Conservation (phyloP, 2,113 vertebrate species). For the Mola mola region DNA sequence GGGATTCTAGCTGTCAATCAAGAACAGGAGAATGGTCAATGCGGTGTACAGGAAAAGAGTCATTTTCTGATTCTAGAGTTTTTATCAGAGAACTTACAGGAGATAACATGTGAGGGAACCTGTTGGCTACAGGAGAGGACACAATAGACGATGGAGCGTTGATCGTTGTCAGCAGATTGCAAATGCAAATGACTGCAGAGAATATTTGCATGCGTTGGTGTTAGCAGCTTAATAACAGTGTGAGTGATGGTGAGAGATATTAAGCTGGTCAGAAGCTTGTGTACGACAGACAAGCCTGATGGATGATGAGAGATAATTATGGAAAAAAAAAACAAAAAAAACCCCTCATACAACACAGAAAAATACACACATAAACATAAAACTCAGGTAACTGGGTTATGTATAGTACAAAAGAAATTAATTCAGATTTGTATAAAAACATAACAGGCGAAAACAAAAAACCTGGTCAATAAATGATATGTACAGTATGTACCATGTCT, state of each 20-base stretch:
- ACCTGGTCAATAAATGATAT: slow-evolving; percentile 1
- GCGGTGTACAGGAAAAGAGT: slow-evolving; percentile 21
- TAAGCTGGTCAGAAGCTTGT: slow-evolving; percentile 43
- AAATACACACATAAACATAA: neutral
- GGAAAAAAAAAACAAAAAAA: slow-evolving; percentile 17
- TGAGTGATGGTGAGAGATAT: slow-evolving; percentile 62
- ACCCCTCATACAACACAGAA: neutral
- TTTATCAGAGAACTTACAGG: slow-evolving; percentile 18
- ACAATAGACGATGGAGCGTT: slow-evolving; percentile 27
- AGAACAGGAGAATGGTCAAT: slow-evolving; percentile 4
- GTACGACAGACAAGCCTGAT: slow-evolving; percentile 36
- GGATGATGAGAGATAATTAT: slow-evolving; percentile 49
- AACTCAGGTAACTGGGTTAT: neutral
- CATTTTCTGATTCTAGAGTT: slow-evolving; percentile 14
- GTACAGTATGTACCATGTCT: neutral
- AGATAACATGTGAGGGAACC: slow-evolving; percentile 6
- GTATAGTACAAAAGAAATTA: too few relatives aligned
- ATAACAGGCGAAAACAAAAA: slow-evolving; percentile 10
- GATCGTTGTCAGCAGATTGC: slow-evolving; percentile 13
- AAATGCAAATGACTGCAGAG: slow-evolving; percentile 65
- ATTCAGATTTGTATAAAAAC: too few relatives aligned
- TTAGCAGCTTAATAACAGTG: slow-evolving; percentile 41
- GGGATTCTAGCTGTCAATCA: slow-evolving; percentile 73
- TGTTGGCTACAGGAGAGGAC: neutral
- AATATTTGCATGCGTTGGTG: slow-evolving; percentile 56